These are phyloP conservation scores for Dromas ardeola DNA, from an alignment of 2,113 vertebrate genomes.

Conservation along the genomic window DNA sequence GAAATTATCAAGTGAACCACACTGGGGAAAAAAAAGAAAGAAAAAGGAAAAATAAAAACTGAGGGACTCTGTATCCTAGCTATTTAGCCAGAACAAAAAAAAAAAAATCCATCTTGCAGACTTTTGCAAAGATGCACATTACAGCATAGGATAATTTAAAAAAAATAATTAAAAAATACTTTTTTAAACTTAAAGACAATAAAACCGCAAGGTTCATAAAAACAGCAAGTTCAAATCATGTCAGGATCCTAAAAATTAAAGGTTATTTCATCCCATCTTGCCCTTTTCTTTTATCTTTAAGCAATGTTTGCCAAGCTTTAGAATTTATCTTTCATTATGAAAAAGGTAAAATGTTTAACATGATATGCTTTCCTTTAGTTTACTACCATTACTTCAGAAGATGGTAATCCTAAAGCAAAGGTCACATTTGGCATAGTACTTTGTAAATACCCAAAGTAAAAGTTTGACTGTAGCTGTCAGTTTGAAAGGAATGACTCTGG, in stretches of 20 bases:
- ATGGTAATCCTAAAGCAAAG: constrained; percentile 11
- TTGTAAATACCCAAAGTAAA: neutral
- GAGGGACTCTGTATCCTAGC: neutral
- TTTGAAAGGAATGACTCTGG: neutral
- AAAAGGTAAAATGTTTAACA: neutral
- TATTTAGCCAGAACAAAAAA: neutral
- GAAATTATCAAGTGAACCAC: neutral
- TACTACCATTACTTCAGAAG: neutral
- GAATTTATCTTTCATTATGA: constrained; percentile 20
- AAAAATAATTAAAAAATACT: neutral
- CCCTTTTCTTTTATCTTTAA: neutral
- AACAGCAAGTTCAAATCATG: neutral
- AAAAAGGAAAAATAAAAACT: neutral
- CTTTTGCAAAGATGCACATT: neutral
- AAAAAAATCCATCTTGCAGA: neutral
- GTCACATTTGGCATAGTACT: neutral
- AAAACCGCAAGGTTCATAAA: neutral
- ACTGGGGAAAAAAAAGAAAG: accelerated
- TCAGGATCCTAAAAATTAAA: neutral
- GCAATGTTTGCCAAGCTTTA: neutral
- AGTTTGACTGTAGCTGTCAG: neutral
- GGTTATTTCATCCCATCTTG: neutral
- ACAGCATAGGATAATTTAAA: neutral
- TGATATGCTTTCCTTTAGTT: neutral
- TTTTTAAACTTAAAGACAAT: neutral